phyloP scores from a whole-genome alignment of 2,797 vertebrate species.

The Psittacula echo region DNA sequence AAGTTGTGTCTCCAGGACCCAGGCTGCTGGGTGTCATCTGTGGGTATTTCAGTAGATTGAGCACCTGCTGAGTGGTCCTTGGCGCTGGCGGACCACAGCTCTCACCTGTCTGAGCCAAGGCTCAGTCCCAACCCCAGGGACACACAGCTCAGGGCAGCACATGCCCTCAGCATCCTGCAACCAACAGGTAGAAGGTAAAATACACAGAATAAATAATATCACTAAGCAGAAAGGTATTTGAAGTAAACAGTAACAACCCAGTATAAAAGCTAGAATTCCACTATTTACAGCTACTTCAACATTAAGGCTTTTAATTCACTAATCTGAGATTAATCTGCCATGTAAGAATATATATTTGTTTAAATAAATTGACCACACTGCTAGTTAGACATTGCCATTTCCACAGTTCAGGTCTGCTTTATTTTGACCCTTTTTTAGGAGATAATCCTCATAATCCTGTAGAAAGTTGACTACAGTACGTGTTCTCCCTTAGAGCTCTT shows the following conservation, averaged over 20 bases:
- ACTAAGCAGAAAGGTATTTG: not conserved
- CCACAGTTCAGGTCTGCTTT: constrained; percentile 2
- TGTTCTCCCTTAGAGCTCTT: constrained; percentile 6
- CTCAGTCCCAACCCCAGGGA: not conserved
- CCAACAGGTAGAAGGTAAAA: not conserved
- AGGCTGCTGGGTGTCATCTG: not conserved
- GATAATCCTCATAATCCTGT: constrained; percentile 36
- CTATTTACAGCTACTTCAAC: not conserved
- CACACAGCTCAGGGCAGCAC: not conserved
- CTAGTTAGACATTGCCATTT: not conserved
- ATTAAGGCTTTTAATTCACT: not conserved
- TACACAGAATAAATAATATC: not conserved
- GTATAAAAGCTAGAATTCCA: not conserved
- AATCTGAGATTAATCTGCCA: not conserved
- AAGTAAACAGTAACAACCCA: not conserved
- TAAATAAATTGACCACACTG: not conserved
- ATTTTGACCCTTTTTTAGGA: constrained; percentile 51
- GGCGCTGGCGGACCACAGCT: not conserved
- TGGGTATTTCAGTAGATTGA: not conserved
- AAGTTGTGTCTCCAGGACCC: not conserved
- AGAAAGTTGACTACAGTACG: not conserved
- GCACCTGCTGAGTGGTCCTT: not conserved
- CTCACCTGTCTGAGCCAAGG: not conserved
- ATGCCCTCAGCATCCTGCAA: not conserved
- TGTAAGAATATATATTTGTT: not conserved